Base-by-base conservation (phyloP, 2,113 vertebrate genomes). In the Tiliqua scincoides region DNA sequence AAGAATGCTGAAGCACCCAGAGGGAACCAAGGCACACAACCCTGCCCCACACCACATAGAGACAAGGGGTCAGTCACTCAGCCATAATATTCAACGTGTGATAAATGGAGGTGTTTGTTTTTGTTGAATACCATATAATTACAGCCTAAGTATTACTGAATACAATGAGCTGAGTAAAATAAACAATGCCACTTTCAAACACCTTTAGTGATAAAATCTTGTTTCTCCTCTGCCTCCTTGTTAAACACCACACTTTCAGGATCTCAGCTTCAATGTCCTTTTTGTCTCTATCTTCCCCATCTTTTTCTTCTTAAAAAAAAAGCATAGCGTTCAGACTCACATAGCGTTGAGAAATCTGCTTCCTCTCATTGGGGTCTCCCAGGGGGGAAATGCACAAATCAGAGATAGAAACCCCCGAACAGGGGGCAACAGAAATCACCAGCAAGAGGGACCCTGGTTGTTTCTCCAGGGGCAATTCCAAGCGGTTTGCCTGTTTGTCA, bases 331-430 rank as follows among this genome's bases (percentile, higher is more conserved):
- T 3, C 40, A 30, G 67, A 97, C 98, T 95, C 94, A 99, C 99
- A 30, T 98, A 99, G 92, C 95, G 96, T 35, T 97, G 93, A 83
- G 92, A 57, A 15, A 98, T 96, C 86, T 93, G 91, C 3, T 96
- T 93, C 87, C 93, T 95, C 88, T 98, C 98, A 0, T 70, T 93
- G 54, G 96, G 88, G 80, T 98, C 97, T 63, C 95, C 97, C 88
- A 99, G 91, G 21, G 96, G 96, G 89, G 98, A 97, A 27, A 96
- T 93, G 25, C 97, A 97, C 6, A 98, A 91, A 85, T 99, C 98
- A 21, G 97, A 97, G 91, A 99, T 91, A 2, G 98, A 98, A 65
- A 98, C 98, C 10, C 98, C 98, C 2, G 95, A 88, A 84, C 97
- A 98, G 1, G 98, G 97, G 12, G 91, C 95, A 7, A 97, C 95